Conservation (phyloP, 2,113 vertebrate species). For the Drymodes brunneopygia region DNA sequence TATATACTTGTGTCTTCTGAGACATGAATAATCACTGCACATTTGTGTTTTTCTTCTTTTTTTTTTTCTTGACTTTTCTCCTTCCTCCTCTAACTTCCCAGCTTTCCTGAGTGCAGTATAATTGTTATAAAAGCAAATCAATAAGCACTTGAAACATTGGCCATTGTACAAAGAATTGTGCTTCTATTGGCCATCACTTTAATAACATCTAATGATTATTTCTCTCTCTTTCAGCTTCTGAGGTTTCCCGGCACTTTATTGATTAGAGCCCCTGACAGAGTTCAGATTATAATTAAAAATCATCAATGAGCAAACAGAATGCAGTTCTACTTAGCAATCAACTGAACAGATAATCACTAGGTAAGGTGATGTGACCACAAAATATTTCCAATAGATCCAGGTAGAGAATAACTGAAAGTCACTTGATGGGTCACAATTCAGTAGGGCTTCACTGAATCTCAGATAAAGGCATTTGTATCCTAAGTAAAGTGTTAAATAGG, state of each 20-base stretch:
- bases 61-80: not conserved
- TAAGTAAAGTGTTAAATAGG: not conserved
- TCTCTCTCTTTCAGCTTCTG: slow-evolving; percentile 26
- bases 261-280: slow-evolving; percentile 43
- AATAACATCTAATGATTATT: slow-evolving; percentile 66
- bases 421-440: not conserved
- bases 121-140: slow-evolving; percentile 67
- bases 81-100: not conserved
- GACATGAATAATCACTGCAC: not conserved
- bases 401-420: not conserved
- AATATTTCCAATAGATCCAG: not conserved
- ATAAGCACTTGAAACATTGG: slow-evolving; percentile 65
- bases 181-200: slow-evolving; percentile 52
- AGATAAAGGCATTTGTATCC: not conserved
- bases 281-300: slow-evolving; percentile 65
- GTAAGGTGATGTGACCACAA: not conserved
- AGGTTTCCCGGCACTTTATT: slow-evolving; percentile 46
- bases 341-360: not conserved
- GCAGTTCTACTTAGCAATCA: slow-evolving; percentile 18
- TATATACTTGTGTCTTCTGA: not conserved
- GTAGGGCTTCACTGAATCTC: not conserved
- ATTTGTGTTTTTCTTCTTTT: not conserved
- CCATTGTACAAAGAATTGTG: slow-evolving; percentile 45
- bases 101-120: slow-evolving; percentile 18
- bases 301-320: slow-evolving; percentile 23